Base-by-base conservation (phyloP, 2,888 invertebrate species). In the Zele albiditarsus region DNA sequence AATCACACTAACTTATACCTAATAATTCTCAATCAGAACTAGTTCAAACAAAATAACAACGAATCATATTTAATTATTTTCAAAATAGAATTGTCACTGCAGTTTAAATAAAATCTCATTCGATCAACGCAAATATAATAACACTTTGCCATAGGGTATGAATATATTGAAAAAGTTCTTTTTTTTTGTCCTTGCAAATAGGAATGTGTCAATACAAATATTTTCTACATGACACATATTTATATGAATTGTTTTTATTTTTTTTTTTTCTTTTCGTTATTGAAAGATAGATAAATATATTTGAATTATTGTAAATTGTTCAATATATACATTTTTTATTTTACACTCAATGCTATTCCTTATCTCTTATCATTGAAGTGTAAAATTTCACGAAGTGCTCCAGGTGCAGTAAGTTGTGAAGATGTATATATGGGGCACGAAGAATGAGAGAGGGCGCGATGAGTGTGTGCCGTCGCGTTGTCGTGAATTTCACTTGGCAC, bases 401-500 rank as follows among this genome's bases (percentile, higher is more conserved):
- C 63, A 67, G 77, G 68, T 71, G 74, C 68, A 68, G 80, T 63
- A 63, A 63, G 63, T 63, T 33, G 20, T 20, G 46, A 53, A 62
- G 33, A 46, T 31, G 58, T 20, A 73, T 68, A 38, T 28, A 31
- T 33, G 33, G 16, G 12, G 38, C 31, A 66, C 25, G 38, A 38
- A 62, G 58, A 46, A 65, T 20, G 31, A 53, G 46, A 5, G 28
- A 27, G 72, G 23, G 38, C 57, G 42, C 75, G 73, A 73, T 28
- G 65, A 66, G 60, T 71, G 69, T 65, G 73, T 71, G 69, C 49
- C 71, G 67, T 75, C 74, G 62, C 70, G 68, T 77, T 74, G 75
- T 77, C 75, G 75, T 78, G 77, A 78, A 78, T 77, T 79, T 78
- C 76, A 74, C 78, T 74, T 78, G 78, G 77, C 78, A 79, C 76